Conservation (phyloP, 2,888 invertebrate genomes). For the Amphimallon solstitiale region DNA sequence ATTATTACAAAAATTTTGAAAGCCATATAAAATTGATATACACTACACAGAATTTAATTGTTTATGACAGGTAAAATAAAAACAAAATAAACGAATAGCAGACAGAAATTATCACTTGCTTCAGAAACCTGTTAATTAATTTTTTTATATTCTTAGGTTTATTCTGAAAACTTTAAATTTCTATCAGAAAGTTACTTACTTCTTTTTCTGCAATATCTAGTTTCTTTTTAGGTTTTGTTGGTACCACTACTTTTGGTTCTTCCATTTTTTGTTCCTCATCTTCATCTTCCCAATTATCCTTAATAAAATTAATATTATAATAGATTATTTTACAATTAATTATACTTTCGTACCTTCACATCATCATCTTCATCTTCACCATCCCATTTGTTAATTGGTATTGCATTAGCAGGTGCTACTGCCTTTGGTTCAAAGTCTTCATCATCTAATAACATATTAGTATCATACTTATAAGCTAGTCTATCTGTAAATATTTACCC, state of each 20-base stretch:
- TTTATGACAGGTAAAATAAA: too few relatives aligned
- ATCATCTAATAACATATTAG: conserved; percentile 67
- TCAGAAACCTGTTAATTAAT: too few relatives aligned
- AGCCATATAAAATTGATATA: too few relatives aligned
- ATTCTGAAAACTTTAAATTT: too few relatives aligned
- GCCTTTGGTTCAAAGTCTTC: conserved; percentile 76
- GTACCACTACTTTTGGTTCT: conserved; percentile 65
- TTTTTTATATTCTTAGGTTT: too few relatives aligned
- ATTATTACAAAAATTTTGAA: too few relatives aligned
- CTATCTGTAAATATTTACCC: conserved; percentile 54
- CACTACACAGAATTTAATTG: too few relatives aligned
- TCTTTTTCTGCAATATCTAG: conserved; percentile 89
- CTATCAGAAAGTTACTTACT: conserved; percentile 63
- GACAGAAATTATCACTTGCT: too few relatives aligned
- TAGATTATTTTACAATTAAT: conserved; percentile 14
- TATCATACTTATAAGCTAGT: background rate
- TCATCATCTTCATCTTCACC: conserved; percentile 89
- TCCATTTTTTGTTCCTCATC: conserved; percentile 84
- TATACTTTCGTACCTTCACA: conserved; percentile 73
- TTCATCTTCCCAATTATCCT: conserved; percentile 97
- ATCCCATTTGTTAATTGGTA: conserved; percentile 79
- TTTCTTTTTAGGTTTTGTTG: conserved; percentile 73
- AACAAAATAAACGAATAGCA: too few relatives aligned
- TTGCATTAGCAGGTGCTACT: conserved; percentile 65
- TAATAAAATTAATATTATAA: conserved; percentile 47